phyloP scores from a whole-genome alignment of 1,140 invertebrate species.

The Drosophila orena region DNA sequence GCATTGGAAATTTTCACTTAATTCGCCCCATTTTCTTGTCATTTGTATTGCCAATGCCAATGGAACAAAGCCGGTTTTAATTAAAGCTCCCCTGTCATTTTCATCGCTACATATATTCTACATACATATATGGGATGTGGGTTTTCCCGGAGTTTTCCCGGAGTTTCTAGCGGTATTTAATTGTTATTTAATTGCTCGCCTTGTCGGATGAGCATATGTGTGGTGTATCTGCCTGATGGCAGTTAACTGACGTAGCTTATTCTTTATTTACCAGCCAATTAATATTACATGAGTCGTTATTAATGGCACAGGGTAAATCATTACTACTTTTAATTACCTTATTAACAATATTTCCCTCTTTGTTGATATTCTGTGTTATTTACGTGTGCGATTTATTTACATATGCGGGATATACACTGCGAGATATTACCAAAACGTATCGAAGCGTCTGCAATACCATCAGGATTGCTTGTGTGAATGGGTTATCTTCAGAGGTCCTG shows the following conservation, averaged over 20 bases:
- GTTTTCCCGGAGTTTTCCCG: neutral
- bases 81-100: conserved; percentile 25
- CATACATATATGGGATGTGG: neutral
- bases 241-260: neutral
- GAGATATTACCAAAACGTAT: no score
- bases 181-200: conserved; percentile 8
- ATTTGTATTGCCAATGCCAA: neutral
- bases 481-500: no score
- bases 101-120: neutral
- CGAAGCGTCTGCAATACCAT: no score
- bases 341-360: neutral
- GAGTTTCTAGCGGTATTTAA: neutral
- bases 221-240: neutral
- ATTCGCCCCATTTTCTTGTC: neutral
- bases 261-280: conserved; percentile 2
- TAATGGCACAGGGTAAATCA: neutral
- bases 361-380: no score
- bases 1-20: conserved; percentile 20
- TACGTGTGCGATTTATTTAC: no score
- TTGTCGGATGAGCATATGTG: neutral
- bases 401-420: no score
- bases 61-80: conserved; percentile 13
- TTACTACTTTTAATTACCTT: neutral
- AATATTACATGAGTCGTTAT: neutral
- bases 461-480: no score